Evolutionary conservation across 1,140 invertebrate species (phyloP), one percentile per base, ranked within the genome.

Genomic region (Cotesia typhae): DNA sequence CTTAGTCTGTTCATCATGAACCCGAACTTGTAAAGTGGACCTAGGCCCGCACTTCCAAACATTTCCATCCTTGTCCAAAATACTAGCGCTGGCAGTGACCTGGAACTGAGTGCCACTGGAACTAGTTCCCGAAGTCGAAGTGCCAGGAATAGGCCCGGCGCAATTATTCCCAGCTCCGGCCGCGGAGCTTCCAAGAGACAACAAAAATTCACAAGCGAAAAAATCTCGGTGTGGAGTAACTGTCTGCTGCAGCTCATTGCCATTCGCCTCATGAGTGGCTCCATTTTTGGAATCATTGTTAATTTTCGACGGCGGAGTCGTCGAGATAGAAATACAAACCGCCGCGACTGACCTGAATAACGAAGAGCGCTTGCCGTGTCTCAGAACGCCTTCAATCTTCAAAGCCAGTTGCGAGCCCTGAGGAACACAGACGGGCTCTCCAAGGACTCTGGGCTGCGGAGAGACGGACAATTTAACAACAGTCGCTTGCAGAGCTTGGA

Each of bases 331-430:
- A 37, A 95, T 85, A n/a, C 90, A 89, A 60, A 95, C 91, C 55
- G 90, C 90, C 55, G 91, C 89, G 1, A 94, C 92, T 35, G 89
- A 89, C 36, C 94, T 87, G 80, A 92, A 94, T 3, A 93, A 82
- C 2, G 91, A 90, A 14, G 91, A 88, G 61, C 87, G 85, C 61
- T 88, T 87, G 5, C 90, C 91, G 70, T 95, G 93, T 79, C 94
- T 91, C 65, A 96, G 89, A 9, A 96, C 94, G 6, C 95, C 95
- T 84, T 96, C 95, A 0, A 96, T 93, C 87, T 95, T 95, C 1
- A 96, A 88, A 1, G 94, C 93, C 17, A 96, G 87, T 71, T 94
- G 92, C 65, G 92, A 93, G 53, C 94, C 93, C 36, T 91, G 90
- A 41, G 92, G 91, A 3, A 95, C 91, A 38, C 91, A 90, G 5